These are phyloP conservation scores for Apis mellifera DNA, from an alignment of 1,140 invertebrate genomes.

Conservation along the genomic window DNA sequence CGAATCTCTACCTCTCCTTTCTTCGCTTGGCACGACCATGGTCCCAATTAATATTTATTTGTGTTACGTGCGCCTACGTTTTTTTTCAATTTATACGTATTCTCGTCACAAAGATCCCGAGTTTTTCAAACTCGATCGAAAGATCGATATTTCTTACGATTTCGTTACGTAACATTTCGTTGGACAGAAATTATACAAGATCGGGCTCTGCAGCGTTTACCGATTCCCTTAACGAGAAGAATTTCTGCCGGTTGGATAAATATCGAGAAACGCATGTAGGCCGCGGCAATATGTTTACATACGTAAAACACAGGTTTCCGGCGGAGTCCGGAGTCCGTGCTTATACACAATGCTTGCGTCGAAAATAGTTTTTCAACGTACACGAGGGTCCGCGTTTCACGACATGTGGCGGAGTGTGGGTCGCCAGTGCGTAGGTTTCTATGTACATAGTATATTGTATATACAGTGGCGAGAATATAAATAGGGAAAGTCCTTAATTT, in stretches of 20 bases:
- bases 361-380: slow-evolving; percentile 70
- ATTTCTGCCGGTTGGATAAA: slow-evolving; percentile 31
- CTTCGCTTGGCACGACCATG: too few relatives aligned
- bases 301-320: slow-evolving; percentile 43
- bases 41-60: too few relatives aligned
- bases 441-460: slow-evolving; percentile 10
- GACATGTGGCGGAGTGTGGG: slow-evolving; percentile 40
- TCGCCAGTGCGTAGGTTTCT: slow-evolving; percentile 32
- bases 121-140: neutral
- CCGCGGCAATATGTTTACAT: slow-evolving; percentile 39
- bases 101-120: too few relatives aligned
- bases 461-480: slow-evolving; percentile 13
- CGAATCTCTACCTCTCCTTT: too few relatives aligned
- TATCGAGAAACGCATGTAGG: slow-evolving; percentile 29
- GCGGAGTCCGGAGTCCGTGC: slow-evolving; percentile 11
- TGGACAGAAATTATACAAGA: slow-evolving; percentile 4
- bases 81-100: too few relatives aligned
- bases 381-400: slow-evolving; percentile 36
- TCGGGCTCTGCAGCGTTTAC: neutral
- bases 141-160: neutral
- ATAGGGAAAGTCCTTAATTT: too few relatives aligned
- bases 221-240: slow-evolving; percentile 21
- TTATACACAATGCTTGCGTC: slow-evolving; percentile 58
- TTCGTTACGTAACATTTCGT: neutral
- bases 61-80: too few relatives aligned